Base-by-base conservation (phyloP, 1,140 invertebrate species). In the Drosophila seguyi region DNA sequence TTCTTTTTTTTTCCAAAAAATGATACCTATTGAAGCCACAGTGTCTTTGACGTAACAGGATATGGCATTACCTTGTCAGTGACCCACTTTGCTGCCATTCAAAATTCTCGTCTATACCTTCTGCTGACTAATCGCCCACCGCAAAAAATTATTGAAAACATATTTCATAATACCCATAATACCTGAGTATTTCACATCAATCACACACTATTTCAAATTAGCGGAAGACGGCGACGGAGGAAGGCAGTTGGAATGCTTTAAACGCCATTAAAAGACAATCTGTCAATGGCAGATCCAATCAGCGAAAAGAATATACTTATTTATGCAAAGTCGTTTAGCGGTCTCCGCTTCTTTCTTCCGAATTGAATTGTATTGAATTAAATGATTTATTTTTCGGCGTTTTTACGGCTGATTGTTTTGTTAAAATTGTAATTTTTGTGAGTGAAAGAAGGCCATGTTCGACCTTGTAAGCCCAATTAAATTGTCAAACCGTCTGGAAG, bases 231-330 rank as follows among this genome's bases (percentile, higher is more conserved):
- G 45, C 20, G 45, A 14, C 4, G 44, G 45, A n/a, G 57, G 29
- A 16, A n/a, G 41, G 56, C 27, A 39, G 42, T 53, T 48, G 41
- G 59, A 83, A 66, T 57, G 63, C 67, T 63, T 74, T 66, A 83
- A 88, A 73, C 81, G 67, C 67, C 76, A 87, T 84, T 88, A 84
- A 88, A 84, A 88, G 29, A 57, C 76, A 81, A 88, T 87, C 75
- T 72, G 52, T 78, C 84, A 88, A 78, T 83, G 77, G 76, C 84
- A 78, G 65, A 67, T 66, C 79, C 71, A 83, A 87, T 82, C 79
- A 66, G 71, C 67, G 38, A 58, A 77, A 79, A 77, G 83, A 88
- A 88, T 88, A 55, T 55, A 55, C 34, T 69, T 73, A 73, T 77
- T 56, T 76, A 84, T 84, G 80, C 80, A 79, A 83, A 83, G 56